Evolutionary conservation across 2,888 invertebrate species (phyloP).

Genomic region (Diadegma fenestrale): DNA sequence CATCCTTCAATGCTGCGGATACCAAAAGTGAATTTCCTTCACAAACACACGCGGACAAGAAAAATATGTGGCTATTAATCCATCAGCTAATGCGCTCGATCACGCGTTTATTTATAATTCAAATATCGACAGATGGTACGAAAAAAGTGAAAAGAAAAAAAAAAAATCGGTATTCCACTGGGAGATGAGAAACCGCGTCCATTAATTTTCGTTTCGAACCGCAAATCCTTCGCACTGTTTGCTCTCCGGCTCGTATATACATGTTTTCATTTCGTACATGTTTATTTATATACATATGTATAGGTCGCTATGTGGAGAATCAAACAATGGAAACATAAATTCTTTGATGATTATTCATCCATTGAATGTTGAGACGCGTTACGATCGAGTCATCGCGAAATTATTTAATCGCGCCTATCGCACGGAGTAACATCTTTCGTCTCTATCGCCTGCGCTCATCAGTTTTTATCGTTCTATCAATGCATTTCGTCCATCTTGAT

Average conservation of each 20-base stretch:
- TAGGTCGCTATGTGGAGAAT: conserved; percentile 32
- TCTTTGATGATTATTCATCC: conserved; percentile 63
- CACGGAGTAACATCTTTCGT: conserved; percentile 27
- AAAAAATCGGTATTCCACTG: conserved; percentile 23
- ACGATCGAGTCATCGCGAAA: conserved; percentile 59
- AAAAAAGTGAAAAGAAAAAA: conserved; percentile 4
- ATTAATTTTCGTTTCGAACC: conserved; percentile 57
- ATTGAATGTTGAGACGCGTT: conserved; percentile 49
- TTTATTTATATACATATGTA: conserved; percentile 17
- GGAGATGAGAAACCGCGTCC: conserved; percentile 52
- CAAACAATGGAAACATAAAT: conserved; percentile 67
- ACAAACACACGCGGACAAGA: neutral
- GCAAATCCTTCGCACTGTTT: conserved; percentile 30
- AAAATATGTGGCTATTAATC: conserved; percentile 50
- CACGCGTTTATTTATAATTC: conserved; percentile 30
- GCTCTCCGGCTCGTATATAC: conserved; percentile 3
- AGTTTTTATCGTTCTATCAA: neutral
- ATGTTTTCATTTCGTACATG: neutral
- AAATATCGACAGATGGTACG: conserved; percentile 14
- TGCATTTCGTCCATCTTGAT: conserved; percentile 7
- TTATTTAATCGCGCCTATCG: conserved; percentile 54
- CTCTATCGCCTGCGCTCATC: neutral
- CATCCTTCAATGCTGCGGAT: conserved; percentile 14
- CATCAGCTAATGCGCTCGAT: conserved; percentile 41
- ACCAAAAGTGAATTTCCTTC: conserved; percentile 21